Evolutionary conservation across 2,888 invertebrate species (phyloP).

Genomic region (Leptura quadrifasciata): DNA sequence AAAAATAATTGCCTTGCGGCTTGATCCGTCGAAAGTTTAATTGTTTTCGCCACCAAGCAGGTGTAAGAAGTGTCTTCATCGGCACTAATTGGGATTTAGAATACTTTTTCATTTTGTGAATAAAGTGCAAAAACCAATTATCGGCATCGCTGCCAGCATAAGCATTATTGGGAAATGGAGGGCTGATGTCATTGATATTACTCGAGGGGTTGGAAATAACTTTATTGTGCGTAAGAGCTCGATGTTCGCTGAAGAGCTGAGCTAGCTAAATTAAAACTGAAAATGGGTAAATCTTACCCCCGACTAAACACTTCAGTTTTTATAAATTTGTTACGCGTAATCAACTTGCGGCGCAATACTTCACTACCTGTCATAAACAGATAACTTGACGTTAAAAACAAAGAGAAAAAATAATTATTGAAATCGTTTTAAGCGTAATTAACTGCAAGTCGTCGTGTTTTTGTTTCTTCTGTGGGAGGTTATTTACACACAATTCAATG

Average conservation of each 20-base stretch:
- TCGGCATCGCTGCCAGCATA: conserved; percentile 48
- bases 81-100: conserved; percentile 45
- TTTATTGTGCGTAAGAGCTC: conserved; percentile 62
- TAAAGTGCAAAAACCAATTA: conserved; percentile 62
- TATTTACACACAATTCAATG: too few relatives aligned
- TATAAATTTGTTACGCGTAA: conserved; percentile 50
- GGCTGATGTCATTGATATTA: conserved; percentile 66
- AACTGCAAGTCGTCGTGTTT: neutral
- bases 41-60: conserved; percentile 36
- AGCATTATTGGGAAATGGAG: conserved; percentile 64
- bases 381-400: neutral
- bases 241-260: conserved; percentile 48
- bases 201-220: conserved; percentile 66
- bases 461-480: neutral
- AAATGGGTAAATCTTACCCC: conserved; percentile 49
- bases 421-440: neutral
- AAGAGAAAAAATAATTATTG: conserved; percentile 3
- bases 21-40: conserved; percentile 35
- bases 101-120: conserved; percentile 38
- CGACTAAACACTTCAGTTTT: conserved; percentile 46
- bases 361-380: conserved; percentile 28
- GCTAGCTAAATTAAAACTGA: conserved; percentile 55
- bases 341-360: conserved; percentile 20
- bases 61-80: conserved; percentile 40
- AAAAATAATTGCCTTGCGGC: conserved; percentile 4